These are phyloP conservation scores for Phoxinus dragarum DNA, from an alignment of 2,797 vertebrate genomes.

Conservation along the genomic window DNA sequence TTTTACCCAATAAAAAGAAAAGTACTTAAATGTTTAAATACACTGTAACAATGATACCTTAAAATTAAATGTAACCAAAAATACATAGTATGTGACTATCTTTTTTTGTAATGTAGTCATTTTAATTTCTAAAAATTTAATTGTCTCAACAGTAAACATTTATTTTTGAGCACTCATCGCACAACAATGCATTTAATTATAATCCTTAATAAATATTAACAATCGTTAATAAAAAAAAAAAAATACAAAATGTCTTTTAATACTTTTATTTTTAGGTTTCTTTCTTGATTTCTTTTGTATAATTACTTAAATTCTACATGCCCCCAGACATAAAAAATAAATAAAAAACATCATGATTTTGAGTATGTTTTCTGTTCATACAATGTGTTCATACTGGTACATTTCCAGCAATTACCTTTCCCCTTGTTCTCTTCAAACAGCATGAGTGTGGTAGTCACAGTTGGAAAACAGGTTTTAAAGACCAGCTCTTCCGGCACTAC, in stretches of 20 bases:
- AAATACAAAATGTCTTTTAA: too few species aligned
- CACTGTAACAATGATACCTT: too few species aligned
- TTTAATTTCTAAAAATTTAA: background rate
- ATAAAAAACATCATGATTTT: too few species aligned
- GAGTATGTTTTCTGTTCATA: conserved; percentile 21
- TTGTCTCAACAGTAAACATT: too few species aligned
- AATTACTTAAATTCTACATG: background rate
- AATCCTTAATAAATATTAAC: background rate
- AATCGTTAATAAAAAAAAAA: background rate
- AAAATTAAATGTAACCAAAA: too few species aligned
- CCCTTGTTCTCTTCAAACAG: conserved; percentile 54
- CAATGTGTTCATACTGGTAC: background rate
- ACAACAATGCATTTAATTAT: conserved; percentile 5
- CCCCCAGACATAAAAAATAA: background rate
- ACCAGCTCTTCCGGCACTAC: conserved; percentile 74
- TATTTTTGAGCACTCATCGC: background rate
- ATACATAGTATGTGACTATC: too few species aligned
- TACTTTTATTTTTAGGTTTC: background rate
- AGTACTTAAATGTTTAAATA: too few species aligned
- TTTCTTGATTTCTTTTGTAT: background rate
- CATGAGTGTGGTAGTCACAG: conserved; percentile 56
- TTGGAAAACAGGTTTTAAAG: conserved; percentile 64
- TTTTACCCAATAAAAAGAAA: too few species aligned
- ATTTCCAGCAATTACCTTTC: background rate
- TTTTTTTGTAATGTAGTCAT: background rate